Conservation (phyloP, 2,113 vertebrate genomes). For the Melanotaenia duboulayi region DNA sequence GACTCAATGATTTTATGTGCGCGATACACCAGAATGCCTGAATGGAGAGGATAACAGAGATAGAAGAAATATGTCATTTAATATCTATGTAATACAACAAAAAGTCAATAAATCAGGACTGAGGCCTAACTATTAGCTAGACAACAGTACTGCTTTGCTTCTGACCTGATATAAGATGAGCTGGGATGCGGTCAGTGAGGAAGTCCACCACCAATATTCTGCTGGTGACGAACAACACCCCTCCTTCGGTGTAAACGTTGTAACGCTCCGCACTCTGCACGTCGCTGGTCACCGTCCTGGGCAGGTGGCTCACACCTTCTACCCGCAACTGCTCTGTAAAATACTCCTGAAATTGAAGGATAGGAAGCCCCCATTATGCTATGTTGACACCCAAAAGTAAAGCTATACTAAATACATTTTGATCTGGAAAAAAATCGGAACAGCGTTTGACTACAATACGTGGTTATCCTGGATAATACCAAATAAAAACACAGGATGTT, state of each 20-base stretch:
- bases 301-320: slow-evolving; percentile 90
- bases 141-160: background rate
- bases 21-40: slow-evolving; percentile 93
- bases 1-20: slow-evolving; percentile 96
- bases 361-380: no score
- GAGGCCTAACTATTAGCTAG: no score
- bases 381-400: no score
- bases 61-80: background rate
- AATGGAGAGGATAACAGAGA: background rate
- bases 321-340: slow-evolving; percentile 91
- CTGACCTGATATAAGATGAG: slow-evolving; percentile 92
- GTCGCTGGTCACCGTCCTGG: slow-evolving; percentile 91
- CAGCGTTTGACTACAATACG: no score
- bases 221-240: slow-evolving; percentile 95
- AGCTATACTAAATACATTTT: no score
- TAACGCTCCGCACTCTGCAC: slow-evolving; percentile 87
- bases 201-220: slow-evolving; percentile 98
- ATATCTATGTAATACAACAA: background rate
- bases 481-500: no score
- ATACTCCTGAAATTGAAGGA: slow-evolving; percentile 86
- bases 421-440: no score
- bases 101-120: background rate
- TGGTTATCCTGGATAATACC: no score
- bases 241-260: slow-evolving; percentile 92
- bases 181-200: slow-evolving; percentile 93